Conservation (phyloP, 2,797 vertebrate species). For the Aplochiton taeniatus region DNA sequence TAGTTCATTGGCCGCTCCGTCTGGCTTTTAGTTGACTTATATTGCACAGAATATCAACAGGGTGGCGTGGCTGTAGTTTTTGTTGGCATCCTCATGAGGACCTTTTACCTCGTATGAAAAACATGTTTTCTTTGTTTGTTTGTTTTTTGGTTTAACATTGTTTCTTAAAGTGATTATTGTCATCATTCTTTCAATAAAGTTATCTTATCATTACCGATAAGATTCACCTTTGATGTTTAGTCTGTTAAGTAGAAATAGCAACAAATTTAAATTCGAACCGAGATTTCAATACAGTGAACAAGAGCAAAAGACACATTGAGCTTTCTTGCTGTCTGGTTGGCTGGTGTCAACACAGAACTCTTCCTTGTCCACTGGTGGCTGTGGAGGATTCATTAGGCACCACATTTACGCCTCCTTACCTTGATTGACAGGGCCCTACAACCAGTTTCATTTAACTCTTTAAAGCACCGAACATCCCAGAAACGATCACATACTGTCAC, state of each 20-base stretch:
- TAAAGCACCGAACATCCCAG: constrained; percentile 51
- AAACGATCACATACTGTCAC: constrained; percentile 79
- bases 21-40: constrained; percentile 29
- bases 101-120: neutral
- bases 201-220: too few species aligned
- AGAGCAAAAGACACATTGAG: constrained; percentile 54
- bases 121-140: neutral
- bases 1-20: constrained; percentile 51
- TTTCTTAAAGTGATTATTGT: neutral
- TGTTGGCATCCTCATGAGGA: neutral
- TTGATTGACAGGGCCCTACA: constrained; percentile 81
- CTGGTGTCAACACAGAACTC: constrained; percentile 74
- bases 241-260: too few species aligned
- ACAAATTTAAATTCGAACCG: neutral
- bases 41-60: constrained; percentile 19
- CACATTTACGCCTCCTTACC: constrained; percentile 64
- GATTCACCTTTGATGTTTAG: too few species aligned
- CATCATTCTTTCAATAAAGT: too few species aligned
- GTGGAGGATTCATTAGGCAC: constrained; percentile 74
- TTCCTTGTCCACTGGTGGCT: constrained; percentile 78
- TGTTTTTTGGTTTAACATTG: neutral
- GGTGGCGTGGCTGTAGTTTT: constrained; percentile 13
- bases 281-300: constrained; percentile 20
- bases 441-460: constrained; percentile 69
- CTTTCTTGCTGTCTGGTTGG: constrained; percentile 57